A percentile compares a stretch with the other conserved stretches of the same genome.
These are phyloP conservation scores for Pogonomyrmex barbatus DNA, from an alignment of 1,140 invertebrate species.

Conservation along the genomic window DNA sequence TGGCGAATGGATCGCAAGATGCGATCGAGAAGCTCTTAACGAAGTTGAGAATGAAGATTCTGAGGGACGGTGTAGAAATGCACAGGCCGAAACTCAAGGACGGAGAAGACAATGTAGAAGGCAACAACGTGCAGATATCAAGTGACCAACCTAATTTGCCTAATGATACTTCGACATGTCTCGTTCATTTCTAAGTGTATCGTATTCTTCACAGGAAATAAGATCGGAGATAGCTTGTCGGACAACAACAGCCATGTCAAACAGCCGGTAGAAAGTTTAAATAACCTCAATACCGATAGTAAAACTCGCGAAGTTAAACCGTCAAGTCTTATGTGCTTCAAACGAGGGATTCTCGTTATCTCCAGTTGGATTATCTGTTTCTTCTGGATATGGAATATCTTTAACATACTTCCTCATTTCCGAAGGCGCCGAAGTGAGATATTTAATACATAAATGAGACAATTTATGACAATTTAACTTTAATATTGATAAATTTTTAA, in stretches of 20 bases:
- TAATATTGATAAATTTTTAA: background rate
- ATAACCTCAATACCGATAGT: background rate
- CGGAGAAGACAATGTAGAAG: background rate
- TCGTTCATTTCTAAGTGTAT: background rate
- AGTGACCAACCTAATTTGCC: background rate
- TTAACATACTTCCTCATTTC: background rate
- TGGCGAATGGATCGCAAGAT: constrained; percentile 87
- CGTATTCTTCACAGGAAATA: background rate
- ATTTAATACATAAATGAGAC: constrained; percentile 16
- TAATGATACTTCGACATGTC: background rate
- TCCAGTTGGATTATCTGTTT: constrained; percentile 27
- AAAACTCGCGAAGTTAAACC: background rate
- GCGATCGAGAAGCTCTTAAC: constrained; percentile 88
- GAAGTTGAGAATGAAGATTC: constrained; percentile 81
- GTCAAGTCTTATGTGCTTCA: constrained; percentile 20
- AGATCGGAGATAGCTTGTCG: background rate
- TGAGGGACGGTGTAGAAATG: background rate
- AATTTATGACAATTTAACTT: background rate
- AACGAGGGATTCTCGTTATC: background rate
- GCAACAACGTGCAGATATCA: background rate
- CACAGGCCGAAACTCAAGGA: constrained; percentile 7
- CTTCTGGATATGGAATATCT: constrained; percentile 47
- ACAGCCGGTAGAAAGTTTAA: background rate
- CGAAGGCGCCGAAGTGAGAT: constrained; percentile 36
- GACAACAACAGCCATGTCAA: background rate